Evolutionary conservation across 2,113 vertebrate genomes (phyloP).

Genomic region (Leptobrachium ailaonicum): DNA sequence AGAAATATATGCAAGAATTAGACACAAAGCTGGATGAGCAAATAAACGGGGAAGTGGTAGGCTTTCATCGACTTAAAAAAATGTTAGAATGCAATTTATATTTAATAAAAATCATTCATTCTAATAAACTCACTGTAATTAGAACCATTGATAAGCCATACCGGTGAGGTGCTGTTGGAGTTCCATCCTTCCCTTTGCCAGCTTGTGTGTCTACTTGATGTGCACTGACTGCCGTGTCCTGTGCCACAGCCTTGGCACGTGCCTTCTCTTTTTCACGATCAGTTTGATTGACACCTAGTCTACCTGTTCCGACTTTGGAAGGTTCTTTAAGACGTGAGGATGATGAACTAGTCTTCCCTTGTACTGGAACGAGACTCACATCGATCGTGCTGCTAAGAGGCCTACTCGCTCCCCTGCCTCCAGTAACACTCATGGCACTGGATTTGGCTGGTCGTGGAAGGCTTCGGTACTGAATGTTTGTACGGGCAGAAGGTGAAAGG

Average conservation of each 20-base stretch:
- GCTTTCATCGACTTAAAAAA: no score
- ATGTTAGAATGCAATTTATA: no score
- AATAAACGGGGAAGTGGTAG: background rate
- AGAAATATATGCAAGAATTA: background rate
- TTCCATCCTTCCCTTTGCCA: constrained; percentile 24
- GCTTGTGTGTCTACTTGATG: constrained; percentile 11
- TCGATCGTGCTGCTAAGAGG: constrained; percentile 88
- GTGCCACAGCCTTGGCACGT: constrained; percentile 87
- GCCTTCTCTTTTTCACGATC: constrained; percentile 93
- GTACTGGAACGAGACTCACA: constrained; percentile 73
- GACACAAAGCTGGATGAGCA: background rate
- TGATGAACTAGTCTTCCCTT: constrained; percentile 64
- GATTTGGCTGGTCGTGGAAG: constrained; percentile 94
- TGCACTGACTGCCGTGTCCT: constrained; percentile 64
- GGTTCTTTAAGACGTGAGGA: constrained; percentile 81
- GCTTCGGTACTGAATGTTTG: constrained; percentile 92
- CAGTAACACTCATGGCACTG: constrained; percentile 84
- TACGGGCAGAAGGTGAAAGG: constrained; percentile 83
- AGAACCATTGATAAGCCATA: background rate
- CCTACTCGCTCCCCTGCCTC: constrained; percentile 68
- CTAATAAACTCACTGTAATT: background rate
- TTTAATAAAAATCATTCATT: background rate
- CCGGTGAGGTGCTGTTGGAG: constrained; percentile 32
- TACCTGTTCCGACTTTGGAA: constrained; percentile 67
- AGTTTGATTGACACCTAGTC: constrained; percentile 80